Base-by-base conservation (phyloP, 1,140 invertebrate species). In the Agrilus planipennis region DNA sequence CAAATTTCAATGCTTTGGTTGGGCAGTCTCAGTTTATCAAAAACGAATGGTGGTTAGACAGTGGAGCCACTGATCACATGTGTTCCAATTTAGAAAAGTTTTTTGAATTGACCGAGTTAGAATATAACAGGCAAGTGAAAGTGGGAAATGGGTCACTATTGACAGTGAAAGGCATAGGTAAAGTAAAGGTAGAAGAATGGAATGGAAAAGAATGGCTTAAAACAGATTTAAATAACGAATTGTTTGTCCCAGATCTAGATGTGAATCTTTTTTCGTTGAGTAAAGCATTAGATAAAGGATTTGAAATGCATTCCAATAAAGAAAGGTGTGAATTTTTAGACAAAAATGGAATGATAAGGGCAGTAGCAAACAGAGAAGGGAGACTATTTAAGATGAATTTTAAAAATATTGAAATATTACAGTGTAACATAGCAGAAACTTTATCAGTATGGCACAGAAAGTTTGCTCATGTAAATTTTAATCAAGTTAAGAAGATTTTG, bases 231-330 rank as follows among this genome's bases (percentile, higher is more conserved):
- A 17, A 19, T 12, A 7, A 40, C 31, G 38, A 44, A 6, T 27
- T 65, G 21, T 62, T 45, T 42, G 53, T 63, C 17, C 61, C 61
- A 0, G 51, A 61, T 42, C 34, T 66, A 9, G 51, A 58, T 28
- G 54, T 42, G 7, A 64, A 61, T 32, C 41, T 65, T 25, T 57
- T 65, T 15, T 64, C 61, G 1, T 52, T 57, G 4, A 58, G 52
- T 28, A 29, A 46, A 4, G 51, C 42, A 0, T 43, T 53, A 6
- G 51, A 59, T 16, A 51, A 45, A 39, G 60, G 58, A 20, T 53
- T 50, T 1, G 32, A 27, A 9, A 34, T 57, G 12, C 11, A 44
- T 52, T 55, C 54, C 40, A 45, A 55, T 50, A 32, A 17, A 44
- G 21, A 55, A 43, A 51, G 35, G 52, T 49, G 30, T 50, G 18